Base-by-base conservation (phyloP, 2,888 invertebrate genomes). In the Taphrorychus bicolor region DNA sequence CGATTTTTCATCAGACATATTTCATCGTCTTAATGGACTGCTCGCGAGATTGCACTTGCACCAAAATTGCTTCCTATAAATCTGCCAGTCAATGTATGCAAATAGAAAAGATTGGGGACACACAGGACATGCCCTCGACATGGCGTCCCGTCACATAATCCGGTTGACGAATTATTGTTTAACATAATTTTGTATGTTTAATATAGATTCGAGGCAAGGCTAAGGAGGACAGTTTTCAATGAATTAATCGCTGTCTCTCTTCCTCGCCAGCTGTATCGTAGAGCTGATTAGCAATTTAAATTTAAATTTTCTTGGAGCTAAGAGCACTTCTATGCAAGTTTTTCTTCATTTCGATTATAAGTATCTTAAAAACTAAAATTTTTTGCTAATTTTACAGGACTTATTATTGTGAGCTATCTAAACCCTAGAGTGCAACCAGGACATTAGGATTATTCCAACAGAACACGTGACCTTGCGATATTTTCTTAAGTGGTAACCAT, bases 91-190 rank as follows among this genome's bases (percentile, higher is more conserved):
- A 61, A 61, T 67, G 66, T 61, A 61, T 58, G 61, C 60, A 67
- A 67, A 67, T 67, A 61, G 59, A 49, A 60, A 56, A 67, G 51
- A 67, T 67, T 62, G 61, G 42, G 61, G 66, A n/a, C 61, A 61
- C 48, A 51, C 21, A 24, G 19, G 59, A 48, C 53, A 17, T 45
- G 21, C 45, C 22, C 53, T 16, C 45, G 54, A 57, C 24, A 51
- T 14, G 22, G 51, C 51, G 57, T 52, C 60, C 22, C 32, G 40
- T 14, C 42, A 40, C 64, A 40, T 60, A 22, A 60, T 60, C 41
- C 40, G 59, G 23, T 48, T 48, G 45, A 45, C 45, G 14, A 45
- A 45, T 17, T 57, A 57, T 57, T 14, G 21, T 16, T 41, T 57
- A 42, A 40, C 57, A 57, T 57, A 41, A 57, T 41, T 18, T 42